Conservation (phyloP, 2,888 invertebrate genomes). For the Synanthedon formicaeformis region DNA sequence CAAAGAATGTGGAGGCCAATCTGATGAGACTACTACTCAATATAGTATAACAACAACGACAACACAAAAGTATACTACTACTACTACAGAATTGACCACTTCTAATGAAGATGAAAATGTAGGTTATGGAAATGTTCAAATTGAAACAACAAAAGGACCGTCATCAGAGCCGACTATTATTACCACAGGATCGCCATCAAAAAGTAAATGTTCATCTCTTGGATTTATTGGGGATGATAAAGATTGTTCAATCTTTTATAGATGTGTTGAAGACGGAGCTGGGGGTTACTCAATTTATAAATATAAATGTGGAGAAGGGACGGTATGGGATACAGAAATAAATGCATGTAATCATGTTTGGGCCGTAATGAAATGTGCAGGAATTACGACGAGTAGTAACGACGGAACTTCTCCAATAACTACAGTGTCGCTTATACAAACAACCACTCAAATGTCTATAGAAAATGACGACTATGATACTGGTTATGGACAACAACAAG, state of each 20-base stretch:
- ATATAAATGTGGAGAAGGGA: slow-evolving; percentile 67
- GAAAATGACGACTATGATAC: slow-evolving; percentile 18
- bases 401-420: slow-evolving; percentile 2
- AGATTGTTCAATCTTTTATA: slow-evolving; percentile 73
- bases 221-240: slow-evolving; percentile 52
- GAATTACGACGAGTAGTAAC: slow-evolving; percentile 1
- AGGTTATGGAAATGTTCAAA: slow-evolving; percentile 2
- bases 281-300: slow-evolving; percentile 52
- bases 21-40: slow-evolving; percentile 7
- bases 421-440: slow-evolving; percentile 10
- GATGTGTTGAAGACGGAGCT: slow-evolving; percentile 56
- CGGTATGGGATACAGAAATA: slow-evolving; percentile 69
- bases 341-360: slow-evolving; percentile 72
- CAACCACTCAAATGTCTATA: slow-evolving; percentile 9
- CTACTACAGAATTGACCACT: slow-evolving; percentile 10
- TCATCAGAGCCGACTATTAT: background rate
- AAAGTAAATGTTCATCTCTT: slow-evolving; percentile 13
- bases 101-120: slow-evolving; percentile 1
- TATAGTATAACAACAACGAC: slow-evolving; percentile 7
- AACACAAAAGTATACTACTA: slow-evolving; percentile 7
- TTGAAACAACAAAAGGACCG: background rate
- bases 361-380: slow-evolving; percentile 36
- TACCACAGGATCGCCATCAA: slow-evolving; percentile 8
- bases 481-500: slow-evolving; percentile 16
- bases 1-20: slow-evolving; percentile 26